These are phyloP conservation scores for Apotomis capreana DNA, from an alignment of 2,888 invertebrate species.

Conservation along the genomic window DNA sequence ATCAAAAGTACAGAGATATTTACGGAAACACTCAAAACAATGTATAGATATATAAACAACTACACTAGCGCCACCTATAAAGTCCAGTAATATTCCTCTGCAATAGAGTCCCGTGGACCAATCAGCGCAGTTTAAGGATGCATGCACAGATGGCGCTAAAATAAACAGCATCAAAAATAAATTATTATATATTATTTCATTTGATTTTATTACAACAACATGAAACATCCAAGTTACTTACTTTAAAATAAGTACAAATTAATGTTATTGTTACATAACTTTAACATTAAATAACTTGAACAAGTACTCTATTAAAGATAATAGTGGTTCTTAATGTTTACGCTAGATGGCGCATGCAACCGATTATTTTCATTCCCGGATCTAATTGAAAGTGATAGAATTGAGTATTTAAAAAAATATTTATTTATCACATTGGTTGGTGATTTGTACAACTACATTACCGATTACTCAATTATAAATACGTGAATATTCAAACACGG, in stretches of 20 bases:
- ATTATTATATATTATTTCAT: neutral
- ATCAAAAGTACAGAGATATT: constrained; percentile 15
- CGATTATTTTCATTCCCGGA: too few relatives aligned
- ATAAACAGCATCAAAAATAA: neutral
- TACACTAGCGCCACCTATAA: constrained; percentile 12
- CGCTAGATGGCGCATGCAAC: constrained; percentile 15
- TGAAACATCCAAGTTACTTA: too few relatives aligned
- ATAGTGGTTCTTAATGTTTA: neutral
- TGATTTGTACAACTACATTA: too few relatives aligned
- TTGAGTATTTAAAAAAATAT: too few relatives aligned
- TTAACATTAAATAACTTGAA: neutral
- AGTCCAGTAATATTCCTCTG: neutral
- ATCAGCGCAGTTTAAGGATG: neutral
- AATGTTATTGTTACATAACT: neutral
- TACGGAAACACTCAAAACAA: constrained; percentile 26
- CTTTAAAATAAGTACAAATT: too few relatives aligned
- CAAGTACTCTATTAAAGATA: neutral
- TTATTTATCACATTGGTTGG: too few relatives aligned
- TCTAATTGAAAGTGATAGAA: too few relatives aligned
- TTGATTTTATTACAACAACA: too few relatives aligned
- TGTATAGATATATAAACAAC: constrained; percentile 39
- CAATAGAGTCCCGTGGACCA: too few relatives aligned
- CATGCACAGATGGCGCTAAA: constrained; percentile 10
- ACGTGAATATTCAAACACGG: too few relatives aligned
- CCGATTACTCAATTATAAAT: too few relatives aligned